Conservation (phyloP, 1,140 invertebrate species). For the Aphidius gifuensis region DNA sequence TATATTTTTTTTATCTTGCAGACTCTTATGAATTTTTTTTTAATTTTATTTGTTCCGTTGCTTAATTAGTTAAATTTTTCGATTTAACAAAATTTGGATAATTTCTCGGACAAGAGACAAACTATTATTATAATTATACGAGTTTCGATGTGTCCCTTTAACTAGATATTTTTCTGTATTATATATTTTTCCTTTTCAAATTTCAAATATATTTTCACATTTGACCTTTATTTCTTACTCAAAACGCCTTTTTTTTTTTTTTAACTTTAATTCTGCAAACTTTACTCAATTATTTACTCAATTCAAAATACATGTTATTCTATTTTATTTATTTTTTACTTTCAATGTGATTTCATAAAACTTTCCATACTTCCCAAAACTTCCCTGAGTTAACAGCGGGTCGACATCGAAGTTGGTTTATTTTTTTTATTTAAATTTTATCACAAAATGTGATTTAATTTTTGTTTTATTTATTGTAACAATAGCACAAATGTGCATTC, state of each 20-base stretch:
- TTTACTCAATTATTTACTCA: conserved; percentile 1
- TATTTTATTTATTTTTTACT: conserved; percentile 19
- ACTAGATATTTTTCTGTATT: too few relatives aligned
- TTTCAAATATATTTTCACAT: too few relatives aligned
- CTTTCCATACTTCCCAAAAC: conserved; percentile 1
- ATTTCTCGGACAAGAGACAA: too few relatives aligned
- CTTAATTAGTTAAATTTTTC: too few relatives aligned
- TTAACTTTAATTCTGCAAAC: neutral
- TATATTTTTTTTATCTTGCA: conserved; percentile 13
- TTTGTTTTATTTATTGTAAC: conserved; percentile 18
- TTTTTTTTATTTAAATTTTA: neutral
- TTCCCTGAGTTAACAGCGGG: conserved; percentile 4
- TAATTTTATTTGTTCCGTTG: neutral
- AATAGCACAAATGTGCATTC: conserved; percentile 40
- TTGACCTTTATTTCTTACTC: neutral
- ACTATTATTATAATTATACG: too few relatives aligned
- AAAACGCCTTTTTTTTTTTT: conserved; percentile 10
- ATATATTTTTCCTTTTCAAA: too few relatives aligned
- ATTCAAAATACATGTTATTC: conserved; percentile 13
- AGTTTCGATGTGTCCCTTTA: too few relatives aligned
- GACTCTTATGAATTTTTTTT: neutral
- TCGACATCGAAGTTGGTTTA: too few relatives aligned
- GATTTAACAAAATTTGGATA: too few relatives aligned
- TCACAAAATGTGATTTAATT: neutral
- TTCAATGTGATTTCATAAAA: conserved; percentile 17